A percentile compares a stretch with the other conserved stretches of the same genome.
Evolutionary conservation across 1,140 invertebrate genomes (phyloP).

Genomic region (Saccostrea glomerata): DNA sequence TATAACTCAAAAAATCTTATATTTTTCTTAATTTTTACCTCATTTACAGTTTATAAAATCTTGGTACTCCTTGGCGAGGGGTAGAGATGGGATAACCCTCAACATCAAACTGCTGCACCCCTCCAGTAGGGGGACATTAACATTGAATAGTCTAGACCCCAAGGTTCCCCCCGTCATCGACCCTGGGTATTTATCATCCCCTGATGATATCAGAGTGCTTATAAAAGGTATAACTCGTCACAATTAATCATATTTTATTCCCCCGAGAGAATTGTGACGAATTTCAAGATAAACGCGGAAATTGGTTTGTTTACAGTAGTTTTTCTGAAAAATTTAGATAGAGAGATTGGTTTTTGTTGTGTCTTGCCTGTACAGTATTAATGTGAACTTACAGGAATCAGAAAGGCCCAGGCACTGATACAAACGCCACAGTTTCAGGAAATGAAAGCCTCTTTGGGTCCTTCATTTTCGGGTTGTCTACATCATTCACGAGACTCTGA

Average conservation of each 20-base stretch:
- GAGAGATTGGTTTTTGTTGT: too few relatives aligned
- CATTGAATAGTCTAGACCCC: slow-evolving; percentile 47
- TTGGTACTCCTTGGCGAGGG: slow-evolving; percentile 37
- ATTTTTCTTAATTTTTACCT: neutral
- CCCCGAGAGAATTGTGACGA: too few relatives aligned
- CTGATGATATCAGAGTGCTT: slow-evolving; percentile 53
- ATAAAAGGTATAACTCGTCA: slow-evolving; percentile 38
- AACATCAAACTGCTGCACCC: slow-evolving; percentile 48
- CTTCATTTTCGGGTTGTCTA: slow-evolving; percentile 56
- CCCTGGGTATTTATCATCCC: slow-evolving; percentile 50
- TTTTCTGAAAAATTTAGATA: too few relatives aligned
- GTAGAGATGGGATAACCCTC: slow-evolving; percentile 46
- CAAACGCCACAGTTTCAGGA: slow-evolving; percentile 47
- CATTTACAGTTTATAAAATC: slow-evolving; percentile 39
- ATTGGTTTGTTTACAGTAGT: too few relatives aligned
- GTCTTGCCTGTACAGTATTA: too few relatives aligned
- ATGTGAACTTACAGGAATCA: slow-evolving; percentile 31
- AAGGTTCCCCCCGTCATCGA: slow-evolving; percentile 48
- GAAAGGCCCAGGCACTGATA: slow-evolving; percentile 34
- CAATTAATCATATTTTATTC: too few relatives aligned
- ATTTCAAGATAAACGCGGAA: too few relatives aligned
- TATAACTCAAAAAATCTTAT: neutral
- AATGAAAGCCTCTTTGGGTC: slow-evolving; percentile 50
- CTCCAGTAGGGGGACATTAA: slow-evolving; percentile 49
- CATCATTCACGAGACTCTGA: slow-evolving; percentile 64